Conservation (phyloP, 2,113 vertebrate genomes). For the Puntigrus tetrazona region DNA sequence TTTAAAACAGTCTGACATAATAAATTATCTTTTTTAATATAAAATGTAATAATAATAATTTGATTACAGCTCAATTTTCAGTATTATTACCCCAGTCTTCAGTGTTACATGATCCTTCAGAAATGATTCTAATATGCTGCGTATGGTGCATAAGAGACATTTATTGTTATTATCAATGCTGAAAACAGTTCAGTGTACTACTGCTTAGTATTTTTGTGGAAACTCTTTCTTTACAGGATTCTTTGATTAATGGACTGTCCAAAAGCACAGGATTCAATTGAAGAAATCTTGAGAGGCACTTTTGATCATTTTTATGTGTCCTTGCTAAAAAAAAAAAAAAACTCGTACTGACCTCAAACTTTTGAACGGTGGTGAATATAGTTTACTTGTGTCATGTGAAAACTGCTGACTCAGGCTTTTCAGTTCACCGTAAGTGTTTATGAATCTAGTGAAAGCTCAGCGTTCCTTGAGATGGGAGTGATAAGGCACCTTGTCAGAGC, state of each 20-base stretch:
- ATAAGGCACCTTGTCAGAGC: conserved; percentile 91
- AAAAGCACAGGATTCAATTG: background rate
- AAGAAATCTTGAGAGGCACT: background rate
- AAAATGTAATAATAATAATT: background rate
- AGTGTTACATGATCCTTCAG: background rate
- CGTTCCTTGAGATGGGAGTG: conserved; percentile 45
- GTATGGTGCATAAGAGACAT: background rate
- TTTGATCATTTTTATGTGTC: background rate
- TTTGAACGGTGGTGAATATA: background rate
- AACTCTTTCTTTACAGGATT: background rate
- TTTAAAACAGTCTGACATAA: background rate
- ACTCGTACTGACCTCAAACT: background rate
- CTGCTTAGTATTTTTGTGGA: background rate
- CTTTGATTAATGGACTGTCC: background rate
- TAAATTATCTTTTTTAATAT: background rate
- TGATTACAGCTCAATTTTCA: background rate
- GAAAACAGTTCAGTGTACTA: background rate
- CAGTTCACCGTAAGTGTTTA: background rate
- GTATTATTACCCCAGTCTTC: background rate
- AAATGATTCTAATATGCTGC: background rate
- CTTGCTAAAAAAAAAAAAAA: background rate
- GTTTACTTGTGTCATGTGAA: background rate
- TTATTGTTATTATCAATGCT: background rate
- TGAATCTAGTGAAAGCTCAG: background rate
- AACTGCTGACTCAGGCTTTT: conserved; percentile 17